Evolutionary conservation across 2,113 vertebrate species (phyloP).

Genomic region (Apus apus): DNA sequence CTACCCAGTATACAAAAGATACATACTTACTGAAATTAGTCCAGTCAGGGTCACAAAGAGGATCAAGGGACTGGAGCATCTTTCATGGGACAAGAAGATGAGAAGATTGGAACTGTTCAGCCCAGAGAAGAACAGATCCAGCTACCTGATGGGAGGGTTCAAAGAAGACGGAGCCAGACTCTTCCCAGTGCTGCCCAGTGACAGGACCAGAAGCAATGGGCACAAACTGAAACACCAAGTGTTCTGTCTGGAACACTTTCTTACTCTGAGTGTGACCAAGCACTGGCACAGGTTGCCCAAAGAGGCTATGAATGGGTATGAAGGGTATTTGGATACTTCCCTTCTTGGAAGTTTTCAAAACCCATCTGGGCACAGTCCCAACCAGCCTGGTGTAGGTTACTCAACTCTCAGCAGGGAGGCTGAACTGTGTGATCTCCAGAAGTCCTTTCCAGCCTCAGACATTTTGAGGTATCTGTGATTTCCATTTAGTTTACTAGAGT

Average conservation of each 20-base stretch:
- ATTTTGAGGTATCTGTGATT: not conserved
- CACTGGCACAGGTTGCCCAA: not conserved
- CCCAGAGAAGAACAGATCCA: not conserved
- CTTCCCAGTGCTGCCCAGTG: not conserved
- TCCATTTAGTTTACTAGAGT: constrained; percentile 41
- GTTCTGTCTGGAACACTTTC: not conserved
- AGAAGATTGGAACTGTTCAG: not conserved
- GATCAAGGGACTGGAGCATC: not conserved
- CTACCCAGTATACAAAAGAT: not conserved
- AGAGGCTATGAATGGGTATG: not conserved
- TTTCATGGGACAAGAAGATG: not conserved
- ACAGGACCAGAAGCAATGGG: not conserved
- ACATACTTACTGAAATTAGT: not conserved
- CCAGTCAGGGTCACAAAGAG: not conserved
- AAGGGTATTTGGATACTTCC: no score
- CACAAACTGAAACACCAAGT: not conserved
- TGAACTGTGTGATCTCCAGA: not conserved
- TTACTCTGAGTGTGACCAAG: not conserved
- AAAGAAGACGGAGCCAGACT: not conserved
- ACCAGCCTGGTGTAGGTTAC: not conserved
- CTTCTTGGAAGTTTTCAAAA: not conserved
- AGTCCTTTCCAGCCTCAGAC: not conserved
- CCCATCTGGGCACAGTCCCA: not conserved
- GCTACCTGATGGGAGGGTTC: not conserved
- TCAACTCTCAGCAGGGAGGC: not conserved